Evolutionary conservation across 1,140 invertebrate genomes (phyloP).

Genomic region (Drosophila arawakana): DNA sequence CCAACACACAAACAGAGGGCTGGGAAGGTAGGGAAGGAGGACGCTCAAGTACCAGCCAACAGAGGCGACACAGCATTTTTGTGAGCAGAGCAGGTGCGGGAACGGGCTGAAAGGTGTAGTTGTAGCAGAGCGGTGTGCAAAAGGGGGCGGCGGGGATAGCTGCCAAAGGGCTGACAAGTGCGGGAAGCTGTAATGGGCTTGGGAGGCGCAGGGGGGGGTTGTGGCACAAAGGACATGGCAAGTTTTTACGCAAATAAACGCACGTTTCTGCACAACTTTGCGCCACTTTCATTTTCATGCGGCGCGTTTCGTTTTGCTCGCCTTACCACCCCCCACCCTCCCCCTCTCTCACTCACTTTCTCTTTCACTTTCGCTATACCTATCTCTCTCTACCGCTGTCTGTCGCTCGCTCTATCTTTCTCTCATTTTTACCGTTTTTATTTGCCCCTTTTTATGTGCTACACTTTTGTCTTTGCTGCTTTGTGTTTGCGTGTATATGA

Average conservation of each 20-base stretch:
- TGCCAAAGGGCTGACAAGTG: not conserved
- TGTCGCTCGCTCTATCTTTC: not conserved
- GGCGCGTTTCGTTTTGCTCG: not conserved
- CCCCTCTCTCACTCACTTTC: conserved; percentile 1
- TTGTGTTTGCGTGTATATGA: not conserved
- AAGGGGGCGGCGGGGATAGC: not conserved
- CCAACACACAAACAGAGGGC: conserved; percentile 54
- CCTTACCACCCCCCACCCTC: not conserved
- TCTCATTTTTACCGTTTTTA: not conserved
- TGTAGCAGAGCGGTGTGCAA: not conserved
- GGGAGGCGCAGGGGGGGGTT: not conserved
- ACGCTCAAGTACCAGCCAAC: conserved; percentile 28
- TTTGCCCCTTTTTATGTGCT: conserved; percentile 44
- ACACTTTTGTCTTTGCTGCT: conserved; percentile 37
- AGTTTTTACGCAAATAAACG: conserved; percentile 81
- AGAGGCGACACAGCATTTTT: conserved; percentile 47
- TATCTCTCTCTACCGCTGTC: not conserved
- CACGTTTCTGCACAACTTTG: conserved; percentile 80
- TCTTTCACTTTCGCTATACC: not conserved
- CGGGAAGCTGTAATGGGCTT: not conserved
- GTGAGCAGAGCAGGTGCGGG: conserved; percentile 38
- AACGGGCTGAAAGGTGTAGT: not conserved
- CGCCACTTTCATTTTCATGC: conserved; percentile 74
- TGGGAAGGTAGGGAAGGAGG: not conserved
- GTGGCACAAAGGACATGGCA: conserved; percentile 33